These are phyloP conservation scores for Echinarachnius parma DNA, from an alignment of 53 echinoderm and acorn worm genomes.

Conservation along the genomic window DNA sequence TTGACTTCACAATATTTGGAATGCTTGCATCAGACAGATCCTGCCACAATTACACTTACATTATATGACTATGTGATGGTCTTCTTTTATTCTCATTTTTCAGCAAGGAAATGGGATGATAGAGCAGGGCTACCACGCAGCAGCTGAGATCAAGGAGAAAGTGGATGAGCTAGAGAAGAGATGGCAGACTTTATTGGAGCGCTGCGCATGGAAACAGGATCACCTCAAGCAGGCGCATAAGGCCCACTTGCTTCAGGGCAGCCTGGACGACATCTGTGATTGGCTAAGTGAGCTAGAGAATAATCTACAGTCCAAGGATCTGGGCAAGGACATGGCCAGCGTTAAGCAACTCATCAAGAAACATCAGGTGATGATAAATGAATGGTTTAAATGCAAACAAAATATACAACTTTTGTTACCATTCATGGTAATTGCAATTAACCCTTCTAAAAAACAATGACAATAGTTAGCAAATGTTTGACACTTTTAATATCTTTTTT, in stretches of 20 bases:
- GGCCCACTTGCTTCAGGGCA: constrained; percentile 70
- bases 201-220: constrained; percentile 68
- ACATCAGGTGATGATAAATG: constrained; percentile 79
- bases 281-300: constrained; percentile 75
- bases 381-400: too few relatives aligned
- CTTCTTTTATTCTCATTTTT: too few relatives aligned
- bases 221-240: constrained; percentile 71
- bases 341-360: constrained; percentile 78
- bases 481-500: too few relatives aligned
- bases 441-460: too few relatives aligned
- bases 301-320: constrained; percentile 67
- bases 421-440: too few relatives aligned
- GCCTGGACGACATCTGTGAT: constrained; percentile 60
- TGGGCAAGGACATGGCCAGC: constrained; percentile 81
- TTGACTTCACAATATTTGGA: too few relatives aligned
- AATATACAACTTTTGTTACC: too few relatives aligned
- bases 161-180: constrained; percentile 58
- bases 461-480: too few relatives aligned
- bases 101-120: constrained; percentile 77
- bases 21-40: too few relatives aligned
- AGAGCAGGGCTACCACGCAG: constrained; percentile 61
- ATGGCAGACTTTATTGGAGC: constrained; percentile 65
- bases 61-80: too few relatives aligned
- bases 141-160: constrained; percentile 64
- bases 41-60: too few relatives aligned